Conservation (phyloP, 2,888 invertebrate species). For the Sclerodermus sp. region DNA sequence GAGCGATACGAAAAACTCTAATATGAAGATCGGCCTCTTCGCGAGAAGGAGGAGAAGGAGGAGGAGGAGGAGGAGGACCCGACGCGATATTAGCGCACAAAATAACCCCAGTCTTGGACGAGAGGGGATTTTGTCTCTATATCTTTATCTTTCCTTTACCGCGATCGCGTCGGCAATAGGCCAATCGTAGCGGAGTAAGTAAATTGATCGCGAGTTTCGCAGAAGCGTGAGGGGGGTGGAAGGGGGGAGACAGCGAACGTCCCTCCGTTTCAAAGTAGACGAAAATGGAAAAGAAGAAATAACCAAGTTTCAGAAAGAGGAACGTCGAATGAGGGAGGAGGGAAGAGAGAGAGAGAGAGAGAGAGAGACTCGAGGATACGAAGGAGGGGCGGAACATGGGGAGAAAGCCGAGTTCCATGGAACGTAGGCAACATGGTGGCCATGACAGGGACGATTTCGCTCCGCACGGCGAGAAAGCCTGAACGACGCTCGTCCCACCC, state of each 20-base stretch:
- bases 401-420: conserved; percentile 1
- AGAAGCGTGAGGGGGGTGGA: no score
- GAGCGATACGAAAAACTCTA: conserved; percentile 37
- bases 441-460: conserved; percentile 29
- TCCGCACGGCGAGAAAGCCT: conserved; percentile 1
- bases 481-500: conserved; percentile 27
- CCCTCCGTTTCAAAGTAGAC: no score
- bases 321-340: not conserved
- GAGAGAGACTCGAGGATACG: not conserved
- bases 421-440: conserved; percentile 31
- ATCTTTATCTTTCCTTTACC: not conserved
- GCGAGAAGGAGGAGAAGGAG: not conserved
- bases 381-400: not conserved
- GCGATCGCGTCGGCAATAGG: not conserved
- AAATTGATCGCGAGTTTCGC: no score
- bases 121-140: conserved; percentile 22
- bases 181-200: not conserved
- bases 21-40: conserved; percentile 24
- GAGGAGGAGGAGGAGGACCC: not conserved
- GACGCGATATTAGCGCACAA: not conserved
- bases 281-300: no score
- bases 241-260: no score
- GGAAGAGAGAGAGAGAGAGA: not conserved
- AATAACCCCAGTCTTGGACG: no score
- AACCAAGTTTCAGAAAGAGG: conserved; percentile 11